Conservation (phyloP, 2,888 invertebrate genomes). For the Mesochorus sp. region DNA sequence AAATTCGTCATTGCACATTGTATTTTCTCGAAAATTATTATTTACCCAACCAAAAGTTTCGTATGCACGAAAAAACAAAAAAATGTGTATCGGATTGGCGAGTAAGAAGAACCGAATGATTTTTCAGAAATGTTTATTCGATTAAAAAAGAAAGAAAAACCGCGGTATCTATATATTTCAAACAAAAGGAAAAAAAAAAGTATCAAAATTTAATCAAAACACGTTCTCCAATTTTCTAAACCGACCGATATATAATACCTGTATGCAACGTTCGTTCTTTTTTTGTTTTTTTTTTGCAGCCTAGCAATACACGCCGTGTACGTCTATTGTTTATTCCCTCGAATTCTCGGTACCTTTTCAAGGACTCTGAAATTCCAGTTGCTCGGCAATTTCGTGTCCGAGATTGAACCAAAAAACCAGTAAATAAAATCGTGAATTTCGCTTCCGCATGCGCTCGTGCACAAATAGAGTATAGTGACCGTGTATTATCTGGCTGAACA, state of each 20-base stretch:
- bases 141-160: too few relatives aligned
- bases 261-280: too few relatives aligned
- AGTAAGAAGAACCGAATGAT: too few relatives aligned
- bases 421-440: conserved; percentile 19
- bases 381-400: background rate
- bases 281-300: too few relatives aligned
- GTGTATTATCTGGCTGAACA: conserved; percentile 19
- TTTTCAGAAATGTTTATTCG: too few relatives aligned
- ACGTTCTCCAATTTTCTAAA: background rate
- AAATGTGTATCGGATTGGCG: too few relatives aligned
- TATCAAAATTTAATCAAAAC: background rate
- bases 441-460: background rate
- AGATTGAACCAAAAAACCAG: background rate
- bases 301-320: background rate
- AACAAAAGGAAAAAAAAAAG: background rate
- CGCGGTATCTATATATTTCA: too few relatives aligned
- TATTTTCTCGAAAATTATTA: too few relatives aligned
- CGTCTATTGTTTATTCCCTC: background rate
- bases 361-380: background rate
- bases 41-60: too few relatives aligned
- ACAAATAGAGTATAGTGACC: conserved; percentile 1
- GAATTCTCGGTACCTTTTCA: background rate
- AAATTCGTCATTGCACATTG: background rate
- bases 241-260: too few relatives aligned
- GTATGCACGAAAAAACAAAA: too few relatives aligned